Conservation (phyloP, 2,113 vertebrate genomes). For the Pionites leucogaster region DNA sequence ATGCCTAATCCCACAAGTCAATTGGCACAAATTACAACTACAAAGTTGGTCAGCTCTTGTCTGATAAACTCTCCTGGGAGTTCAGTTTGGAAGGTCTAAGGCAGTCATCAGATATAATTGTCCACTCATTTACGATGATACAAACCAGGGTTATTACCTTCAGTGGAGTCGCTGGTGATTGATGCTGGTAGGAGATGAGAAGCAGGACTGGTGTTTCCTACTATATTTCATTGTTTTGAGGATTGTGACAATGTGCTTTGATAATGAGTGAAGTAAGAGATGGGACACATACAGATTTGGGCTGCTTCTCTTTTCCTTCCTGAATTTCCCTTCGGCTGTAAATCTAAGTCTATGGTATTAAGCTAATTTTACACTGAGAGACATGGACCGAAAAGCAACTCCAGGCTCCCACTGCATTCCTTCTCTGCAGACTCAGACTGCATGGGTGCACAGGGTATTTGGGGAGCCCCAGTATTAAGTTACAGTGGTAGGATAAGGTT, state of each 20-base stretch:
- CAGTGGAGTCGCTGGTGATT: background rate
- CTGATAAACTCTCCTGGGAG: background rate
- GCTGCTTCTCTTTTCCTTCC: background rate
- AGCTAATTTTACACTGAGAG: background rate
- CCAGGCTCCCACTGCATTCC: background rate
- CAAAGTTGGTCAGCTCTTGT: background rate
- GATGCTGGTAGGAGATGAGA: background rate
- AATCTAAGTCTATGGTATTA: background rate
- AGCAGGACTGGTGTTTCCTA: background rate
- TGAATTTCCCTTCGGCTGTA: background rate
- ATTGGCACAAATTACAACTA: constrained; percentile 25
- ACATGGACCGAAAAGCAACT: background rate
- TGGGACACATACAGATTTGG: background rate
- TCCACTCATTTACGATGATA: background rate
- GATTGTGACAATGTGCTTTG: background rate
- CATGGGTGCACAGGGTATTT: background rate
- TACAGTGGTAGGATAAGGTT: background rate
- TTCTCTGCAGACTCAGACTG: background rate
- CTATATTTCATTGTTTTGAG: background rate
- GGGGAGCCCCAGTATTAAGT: background rate
- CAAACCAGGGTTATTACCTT: background rate
- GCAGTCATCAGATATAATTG: background rate
- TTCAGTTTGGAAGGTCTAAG: background rate
- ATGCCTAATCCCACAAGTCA: background rate
- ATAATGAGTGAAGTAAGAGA: background rate